Evolutionary conservation across 92 coral and sea anemone species (phyloP).

Genomic region (Zoanthus sociatus): DNA sequence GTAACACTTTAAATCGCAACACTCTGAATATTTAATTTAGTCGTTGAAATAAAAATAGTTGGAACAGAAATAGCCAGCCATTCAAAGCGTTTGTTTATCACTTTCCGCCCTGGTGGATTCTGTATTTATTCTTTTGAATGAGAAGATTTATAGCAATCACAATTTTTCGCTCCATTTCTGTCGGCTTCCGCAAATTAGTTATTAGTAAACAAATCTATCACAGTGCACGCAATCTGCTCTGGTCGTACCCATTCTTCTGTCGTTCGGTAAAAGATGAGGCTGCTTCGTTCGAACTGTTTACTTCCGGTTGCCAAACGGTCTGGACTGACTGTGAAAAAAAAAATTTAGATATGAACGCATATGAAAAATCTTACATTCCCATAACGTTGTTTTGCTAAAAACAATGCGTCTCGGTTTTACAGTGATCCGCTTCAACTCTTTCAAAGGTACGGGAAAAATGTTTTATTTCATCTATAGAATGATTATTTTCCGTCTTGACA

Average conservation of each 20-base stretch:
- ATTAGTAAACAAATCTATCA: constrained; percentile 20
- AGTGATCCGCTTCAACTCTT: too few species aligned
- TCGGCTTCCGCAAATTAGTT: neutral
- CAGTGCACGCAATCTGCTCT: constrained; percentile 13
- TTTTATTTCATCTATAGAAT: too few species aligned
- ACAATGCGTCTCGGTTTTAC: too few species aligned
- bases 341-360: too few species aligned
- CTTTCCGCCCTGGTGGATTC: neutral
- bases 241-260: neutral
- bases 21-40: neutral
- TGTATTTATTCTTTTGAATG: neutral
- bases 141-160: neutral
- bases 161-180: neutral
- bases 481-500: too few species aligned
- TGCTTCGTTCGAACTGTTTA: neutral
- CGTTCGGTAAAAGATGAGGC: neutral
- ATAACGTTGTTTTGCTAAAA: too few species aligned
- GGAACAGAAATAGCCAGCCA: neutral
- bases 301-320: neutral
- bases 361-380: too few species aligned
- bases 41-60: neutral
- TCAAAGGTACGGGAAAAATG: too few species aligned
- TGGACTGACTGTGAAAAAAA: too few species aligned
- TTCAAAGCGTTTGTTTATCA: constrained; percentile 18
- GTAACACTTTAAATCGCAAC: too few species aligned